Evolutionary conservation across 2,797 vertebrate species (phyloP).

Genomic region (Chiroxiphia lanceolata): DNA sequence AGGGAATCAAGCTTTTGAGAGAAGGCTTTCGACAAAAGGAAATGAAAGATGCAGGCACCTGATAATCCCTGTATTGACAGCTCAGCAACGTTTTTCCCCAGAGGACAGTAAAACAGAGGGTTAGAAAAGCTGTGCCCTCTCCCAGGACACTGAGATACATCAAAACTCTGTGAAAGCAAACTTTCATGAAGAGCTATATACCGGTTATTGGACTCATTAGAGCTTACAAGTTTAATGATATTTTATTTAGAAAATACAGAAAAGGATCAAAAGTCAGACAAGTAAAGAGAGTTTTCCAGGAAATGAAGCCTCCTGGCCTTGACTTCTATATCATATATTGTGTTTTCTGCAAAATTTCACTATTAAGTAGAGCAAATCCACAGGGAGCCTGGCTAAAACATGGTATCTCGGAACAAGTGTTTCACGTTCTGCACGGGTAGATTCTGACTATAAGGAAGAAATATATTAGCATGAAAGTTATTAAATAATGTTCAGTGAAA

Average conservation of each 20-base stretch:
- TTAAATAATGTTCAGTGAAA: neutral
- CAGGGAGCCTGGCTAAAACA: neutral
- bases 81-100: neutral
- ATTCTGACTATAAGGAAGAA: neutral
- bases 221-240: neutral
- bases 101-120: neutral
- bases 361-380: neutral
- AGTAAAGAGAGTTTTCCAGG: neutral
- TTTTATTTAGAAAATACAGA: neutral
- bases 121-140: neutral
- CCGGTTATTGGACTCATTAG: neutral
- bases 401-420: neutral
- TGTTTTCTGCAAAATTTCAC: neutral
- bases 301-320: neutral
- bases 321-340: neutral
- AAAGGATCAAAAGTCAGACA: neutral
- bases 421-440: neutral
- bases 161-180: neutral
- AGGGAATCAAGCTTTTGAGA: neutral
- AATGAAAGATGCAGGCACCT: neutral
- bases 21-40: neutral
- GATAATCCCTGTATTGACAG: neutral
- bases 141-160: neutral
- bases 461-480: accelerated
- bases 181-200: neutral